Base-by-base conservation (phyloP, 30 jellyfish, hydroid and myxozoan genomes). In the Rhopilema esculentum region DNA sequence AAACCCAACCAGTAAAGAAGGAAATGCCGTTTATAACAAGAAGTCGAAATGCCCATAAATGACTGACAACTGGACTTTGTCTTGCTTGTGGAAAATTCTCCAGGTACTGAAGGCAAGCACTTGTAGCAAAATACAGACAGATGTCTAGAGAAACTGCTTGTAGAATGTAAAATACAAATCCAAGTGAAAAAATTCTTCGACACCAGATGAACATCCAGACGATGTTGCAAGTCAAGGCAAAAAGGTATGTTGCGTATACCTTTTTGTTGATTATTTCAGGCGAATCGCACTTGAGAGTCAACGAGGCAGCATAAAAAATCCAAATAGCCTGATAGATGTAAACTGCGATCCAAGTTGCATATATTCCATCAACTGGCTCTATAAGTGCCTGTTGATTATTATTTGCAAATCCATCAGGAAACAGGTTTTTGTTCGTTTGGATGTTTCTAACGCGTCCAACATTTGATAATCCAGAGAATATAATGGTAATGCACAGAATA, bases 1-100 rank as follows among this genome's bases (percentile, higher is more conserved):
- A 80, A 40, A 80, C 81, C 90, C 90, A 80, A 1, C 90, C 90
- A 80, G 90, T 48, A 70, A 80, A 68, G 53, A 80, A 80, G n/a
- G 90, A n/a, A 0, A 66, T 66, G 22, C 82, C 90, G 51, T 80
- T 80, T 50, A 80, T 40, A 9, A 80, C 73, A 20, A 80, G 74
- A 19, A 80, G 23, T 18, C 82, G 73, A 40, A 80, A 50, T 21
- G 53, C 52, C 90, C 90, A 80, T 0, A 80, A 27, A 80, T 80
- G 82, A 0, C 62, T 50, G 22, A 68, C 23, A 28, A 67, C 76
- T n/a, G 82, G 62, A 27, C 0, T n/a, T 20, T 79, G 70, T 17
- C 66, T 30, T 12, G 82, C 65, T 24, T 67, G 75, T 4, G 82
- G 63, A 16, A 71, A 28, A 16, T 27, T 25, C 63, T 71, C 63